Evolutionary conservation across 2,888 invertebrate species (phyloP).

Genomic region (Platycheirus albimanus): DNA sequence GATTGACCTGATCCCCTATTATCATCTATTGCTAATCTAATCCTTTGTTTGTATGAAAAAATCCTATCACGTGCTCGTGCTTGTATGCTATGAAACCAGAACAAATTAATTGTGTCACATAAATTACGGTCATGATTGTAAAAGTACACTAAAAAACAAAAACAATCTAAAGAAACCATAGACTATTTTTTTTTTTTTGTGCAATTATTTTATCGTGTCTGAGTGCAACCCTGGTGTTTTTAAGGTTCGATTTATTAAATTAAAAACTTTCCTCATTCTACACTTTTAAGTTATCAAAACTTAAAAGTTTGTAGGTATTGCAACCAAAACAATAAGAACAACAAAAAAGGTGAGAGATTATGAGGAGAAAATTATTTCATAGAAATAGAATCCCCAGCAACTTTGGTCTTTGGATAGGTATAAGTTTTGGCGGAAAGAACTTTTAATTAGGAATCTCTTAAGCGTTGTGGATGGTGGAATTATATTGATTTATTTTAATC

Average conservation of each 20-base stretch:
- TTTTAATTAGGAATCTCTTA: constrained; percentile 63
- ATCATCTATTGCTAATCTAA: not conserved
- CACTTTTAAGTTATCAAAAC: constrained; percentile 48
- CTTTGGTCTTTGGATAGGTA: not conserved
- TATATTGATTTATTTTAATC: constrained; percentile 33
- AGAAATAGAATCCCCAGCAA: not conserved
- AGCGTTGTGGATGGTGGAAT: constrained; percentile 12
- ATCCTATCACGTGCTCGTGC: not conserved
- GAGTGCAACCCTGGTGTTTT: not conserved
- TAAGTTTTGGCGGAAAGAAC: constrained; percentile 48
- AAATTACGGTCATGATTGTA: constrained; percentile 25
- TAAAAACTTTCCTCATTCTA: constrained; percentile 56
- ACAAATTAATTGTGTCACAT: constrained; percentile 28
- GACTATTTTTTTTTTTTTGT: not conserved
- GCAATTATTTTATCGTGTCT: not conserved
- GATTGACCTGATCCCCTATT: constrained; percentile 18
- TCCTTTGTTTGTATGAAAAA: constrained; percentile 13
- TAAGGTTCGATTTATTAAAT: constrained; percentile 53
- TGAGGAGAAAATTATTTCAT: not conserved
- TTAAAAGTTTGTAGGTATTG: constrained; percentile 29
- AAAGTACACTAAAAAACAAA: not conserved
- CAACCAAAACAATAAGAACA: not conserved
- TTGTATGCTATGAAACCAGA: constrained; percentile 9
- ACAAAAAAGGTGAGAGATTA: not conserved
- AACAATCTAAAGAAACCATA: constrained; percentile 35